Base-by-base conservation (phyloP, 2,888 invertebrate species). In the Zaprionus bogoriensis region DNA sequence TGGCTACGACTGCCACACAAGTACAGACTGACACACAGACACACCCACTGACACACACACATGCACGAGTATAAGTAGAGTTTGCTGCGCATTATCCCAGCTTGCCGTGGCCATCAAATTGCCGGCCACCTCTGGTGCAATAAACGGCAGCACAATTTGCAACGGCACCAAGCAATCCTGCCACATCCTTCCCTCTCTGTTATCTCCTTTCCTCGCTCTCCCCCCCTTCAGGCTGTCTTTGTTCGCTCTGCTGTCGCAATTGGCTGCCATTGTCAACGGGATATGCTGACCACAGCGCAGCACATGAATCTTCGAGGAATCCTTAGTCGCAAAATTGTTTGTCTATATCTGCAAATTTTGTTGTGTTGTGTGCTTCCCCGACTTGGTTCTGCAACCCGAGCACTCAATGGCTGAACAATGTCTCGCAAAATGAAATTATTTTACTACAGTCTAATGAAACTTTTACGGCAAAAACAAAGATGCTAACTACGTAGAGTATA, bases 181-280 rank as follows among this genome's bases (percentile, higher is more conserved):
- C 46, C 25, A 23, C 28, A 12, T 9, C 12, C n/a, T n/a, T n/a
- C 6, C 12, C 19, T n/a, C 22, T 28, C 28, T 54, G 3, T n/a
- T 4, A 4, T n/a, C 17, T 6, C 7, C 6, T n/a, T 14, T 3
- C 10, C n/a, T n/a, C n/a, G 9, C 4, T 27, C 9, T 47, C 3
- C n/a, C 1, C 17, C 6, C 17, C 25, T 5, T 14, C 7, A 5
- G 28, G 23, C 22, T 22, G n/a, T 19, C 23, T 10, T 10, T 12
- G 6, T 20, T 10, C n/a, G 14, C 38, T 70, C 17, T 39, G n/a
- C 19, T 38, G 39, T 51, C 51, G 27, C 84, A 80, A 78, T 64
- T 73, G 77, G 63, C 65, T 48, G 61, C 28, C 67, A 77, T 85
- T 85, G 79, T 85, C 67, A 76, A 64, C 27, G 45, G 55, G 39